Percentiles rank a stretch among this genome's conserved stretches.
phyloP scores from a whole-genome alignment of 2,888 invertebrate species.

The Cryptocheilus praepositus region DNA sequence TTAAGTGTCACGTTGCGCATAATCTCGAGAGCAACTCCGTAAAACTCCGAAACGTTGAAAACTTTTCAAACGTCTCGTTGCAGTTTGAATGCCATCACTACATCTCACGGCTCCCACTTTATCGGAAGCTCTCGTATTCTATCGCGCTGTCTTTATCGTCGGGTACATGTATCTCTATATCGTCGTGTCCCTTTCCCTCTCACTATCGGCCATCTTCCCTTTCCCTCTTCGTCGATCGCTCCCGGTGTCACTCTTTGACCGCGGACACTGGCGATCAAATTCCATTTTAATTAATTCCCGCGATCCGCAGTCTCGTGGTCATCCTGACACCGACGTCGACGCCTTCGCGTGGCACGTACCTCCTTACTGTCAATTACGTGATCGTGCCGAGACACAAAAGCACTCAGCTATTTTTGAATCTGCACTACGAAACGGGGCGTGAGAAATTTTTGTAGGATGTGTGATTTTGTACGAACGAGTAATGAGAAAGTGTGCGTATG shows the following conservation, averaged over 20 bases:
- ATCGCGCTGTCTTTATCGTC: not conserved
- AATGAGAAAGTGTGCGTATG: too few species aligned
- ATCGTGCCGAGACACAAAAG: not conserved
- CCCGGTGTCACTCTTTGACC: conserved; percentile 12
- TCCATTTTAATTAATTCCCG: conserved; percentile 71
- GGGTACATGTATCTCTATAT: not conserved
- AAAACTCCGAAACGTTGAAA: too few species aligned
- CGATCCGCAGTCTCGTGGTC: conserved; percentile 21
- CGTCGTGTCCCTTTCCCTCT: not conserved
- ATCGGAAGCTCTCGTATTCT: conserved; percentile 18
- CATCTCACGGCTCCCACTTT: conserved; percentile 18
- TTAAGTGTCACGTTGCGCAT: too few species aligned
- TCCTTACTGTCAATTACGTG: not conserved
- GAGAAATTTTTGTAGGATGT: too few species aligned
- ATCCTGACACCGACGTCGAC: not conserved
- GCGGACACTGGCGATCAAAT: conserved; percentile 46
- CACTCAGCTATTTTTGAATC: too few species aligned
- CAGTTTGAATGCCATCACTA: too few species aligned
- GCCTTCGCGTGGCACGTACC: conserved; percentile 9
- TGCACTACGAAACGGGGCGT: too few species aligned
- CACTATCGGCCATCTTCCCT: conserved; percentile 5
- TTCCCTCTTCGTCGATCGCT: not conserved
- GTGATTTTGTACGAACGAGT: too few species aligned
- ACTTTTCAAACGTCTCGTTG: too few species aligned
- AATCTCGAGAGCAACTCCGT: too few species aligned